Conservation (phyloP, 2,113 vertebrate genomes). For the Leiothrix lutea region DNA sequence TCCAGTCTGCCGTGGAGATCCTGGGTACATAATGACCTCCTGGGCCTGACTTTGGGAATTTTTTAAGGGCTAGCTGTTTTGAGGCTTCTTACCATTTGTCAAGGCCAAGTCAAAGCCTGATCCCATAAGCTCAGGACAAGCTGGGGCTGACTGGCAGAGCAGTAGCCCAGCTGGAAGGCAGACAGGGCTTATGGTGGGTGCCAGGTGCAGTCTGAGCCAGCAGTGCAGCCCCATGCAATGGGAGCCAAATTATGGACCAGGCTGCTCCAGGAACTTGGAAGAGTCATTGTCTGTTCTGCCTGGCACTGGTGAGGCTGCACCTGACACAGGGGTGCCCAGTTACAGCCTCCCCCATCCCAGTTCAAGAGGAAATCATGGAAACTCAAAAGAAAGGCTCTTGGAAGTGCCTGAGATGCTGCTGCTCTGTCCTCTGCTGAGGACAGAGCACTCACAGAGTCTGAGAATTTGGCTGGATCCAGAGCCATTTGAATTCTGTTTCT, state of each 20-base stretch:
- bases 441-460: background rate
- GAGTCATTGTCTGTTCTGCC: background rate
- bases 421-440: too few relatives aligned
- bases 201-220: background rate
- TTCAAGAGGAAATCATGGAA: background rate
- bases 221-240: background rate
- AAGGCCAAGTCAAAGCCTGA: background rate
- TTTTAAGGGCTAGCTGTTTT: background rate
- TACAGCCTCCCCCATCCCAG: fast-evolving
- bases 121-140: background rate
- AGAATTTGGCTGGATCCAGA: background rate
- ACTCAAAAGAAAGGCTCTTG: background rate
- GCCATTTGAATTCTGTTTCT: background rate
- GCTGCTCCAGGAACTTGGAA: background rate
- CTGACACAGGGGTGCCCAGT: background rate
- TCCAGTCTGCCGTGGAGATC: background rate
- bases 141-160: background rate
- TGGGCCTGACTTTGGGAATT: background rate
- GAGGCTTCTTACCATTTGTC: background rate
- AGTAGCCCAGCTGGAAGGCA: background rate
- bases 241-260: background rate
- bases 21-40: background rate
- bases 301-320: background rate
- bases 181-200: background rate
- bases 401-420: background rate